These are phyloP conservation scores for Aurelia sp. DNA, from an alignment of 30 jellyfish, hydroid and myxozoan genomes.

Conservation along the genomic window DNA sequence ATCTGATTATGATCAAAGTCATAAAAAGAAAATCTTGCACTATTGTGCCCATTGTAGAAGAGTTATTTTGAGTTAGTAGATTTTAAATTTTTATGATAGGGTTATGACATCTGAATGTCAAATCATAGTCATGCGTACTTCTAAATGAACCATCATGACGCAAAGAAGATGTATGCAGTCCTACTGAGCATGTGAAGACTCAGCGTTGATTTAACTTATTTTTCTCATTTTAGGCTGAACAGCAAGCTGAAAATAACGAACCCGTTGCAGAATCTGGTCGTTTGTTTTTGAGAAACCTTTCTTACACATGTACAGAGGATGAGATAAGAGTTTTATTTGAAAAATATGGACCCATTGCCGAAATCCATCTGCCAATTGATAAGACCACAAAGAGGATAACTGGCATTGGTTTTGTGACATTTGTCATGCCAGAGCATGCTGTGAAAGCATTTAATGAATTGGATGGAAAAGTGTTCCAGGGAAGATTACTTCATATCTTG, in stretches of 20 bases:
- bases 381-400: slow-evolving; percentile 77
- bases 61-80: too few species aligned
- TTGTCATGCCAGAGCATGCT: slow-evolving; percentile 97
- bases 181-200: too few species aligned
- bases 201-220: background rate
- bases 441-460: slow-evolving; percentile 83
- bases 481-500: slow-evolving; percentile 90
- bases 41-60: too few species aligned
- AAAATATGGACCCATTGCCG: slow-evolving; percentile 91
- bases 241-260: slow-evolving; percentile 61
- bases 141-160: too few species aligned
- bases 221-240: background rate
- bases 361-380: slow-evolving; percentile 91
- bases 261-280: slow-evolving; percentile 98
- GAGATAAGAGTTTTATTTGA: slow-evolving; percentile 75
- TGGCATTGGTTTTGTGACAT: slow-evolving; percentile 96
- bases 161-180: too few species aligned
- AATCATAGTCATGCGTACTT: too few species aligned
- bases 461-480: slow-evolving; percentile 93
- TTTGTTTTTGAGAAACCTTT: slow-evolving; percentile 88
- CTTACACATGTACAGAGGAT: slow-evolving; percentile 91
- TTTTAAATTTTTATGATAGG: too few species aligned
- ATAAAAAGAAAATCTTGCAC: too few species aligned
- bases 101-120: too few species aligned
- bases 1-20: too few species aligned